Evolutionary conservation across 2,797 vertebrate species (phyloP).

Genomic region (Pteropus rufus): DNA sequence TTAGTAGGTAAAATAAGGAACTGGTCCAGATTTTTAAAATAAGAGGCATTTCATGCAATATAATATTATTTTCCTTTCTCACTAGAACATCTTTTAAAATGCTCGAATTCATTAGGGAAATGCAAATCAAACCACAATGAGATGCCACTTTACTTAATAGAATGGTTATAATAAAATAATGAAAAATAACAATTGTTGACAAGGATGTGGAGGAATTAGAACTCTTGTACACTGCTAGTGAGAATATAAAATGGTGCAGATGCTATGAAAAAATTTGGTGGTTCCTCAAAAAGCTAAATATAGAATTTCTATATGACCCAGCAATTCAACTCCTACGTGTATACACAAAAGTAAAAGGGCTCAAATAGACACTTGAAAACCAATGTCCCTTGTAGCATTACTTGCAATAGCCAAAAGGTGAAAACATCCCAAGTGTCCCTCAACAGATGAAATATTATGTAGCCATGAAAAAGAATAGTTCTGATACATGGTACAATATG

Average conservation of each 20-base stretch:
- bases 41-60: not conserved
- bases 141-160: not conserved
- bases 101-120: constrained; percentile 1
- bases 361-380: not conserved
- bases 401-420: not conserved
- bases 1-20: not conserved
- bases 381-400: not conserved
- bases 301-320: not conserved
- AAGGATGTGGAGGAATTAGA: not conserved
- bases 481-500: not conserved
- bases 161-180: not conserved
- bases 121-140: constrained; percentile 9
- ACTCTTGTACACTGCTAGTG: not conserved
- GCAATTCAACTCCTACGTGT: not conserved
- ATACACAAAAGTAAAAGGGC: not conserved
- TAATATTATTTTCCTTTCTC: not conserved
- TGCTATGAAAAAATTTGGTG: not conserved
- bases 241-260: not conserved
- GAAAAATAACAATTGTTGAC: not conserved
- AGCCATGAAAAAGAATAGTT: not conserved
- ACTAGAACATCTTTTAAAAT: not conserved
- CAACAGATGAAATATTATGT: not conserved
- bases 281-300: not conserved
- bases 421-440: not conserved
- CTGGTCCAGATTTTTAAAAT: not conserved